These are phyloP conservation scores for Plodia interpunctella DNA, from an alignment of 1,140 invertebrate species.

Conservation along the genomic window DNA sequence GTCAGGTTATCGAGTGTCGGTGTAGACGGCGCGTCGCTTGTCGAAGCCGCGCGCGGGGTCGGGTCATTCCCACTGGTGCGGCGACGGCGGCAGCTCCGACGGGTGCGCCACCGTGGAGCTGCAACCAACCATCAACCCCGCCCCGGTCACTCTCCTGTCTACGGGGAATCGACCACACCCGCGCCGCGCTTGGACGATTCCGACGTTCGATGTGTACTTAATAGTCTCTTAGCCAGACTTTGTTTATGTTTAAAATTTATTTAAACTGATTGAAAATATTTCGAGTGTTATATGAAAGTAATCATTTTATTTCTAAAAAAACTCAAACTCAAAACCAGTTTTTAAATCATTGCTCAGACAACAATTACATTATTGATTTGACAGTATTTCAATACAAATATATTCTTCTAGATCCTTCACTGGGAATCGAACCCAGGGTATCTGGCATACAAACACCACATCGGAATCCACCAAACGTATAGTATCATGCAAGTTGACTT, in stretches of 20 bases:
- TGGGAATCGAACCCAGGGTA: not conserved
- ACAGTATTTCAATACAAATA: too few species aligned
- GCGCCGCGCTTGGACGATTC: slow-evolving; percentile 37
- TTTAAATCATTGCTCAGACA: too few species aligned
- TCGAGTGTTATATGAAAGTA: too few species aligned
- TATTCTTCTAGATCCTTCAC: not conserved
- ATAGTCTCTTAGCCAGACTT: not conserved
- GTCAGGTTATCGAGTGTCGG: slow-evolving; percentile 42
- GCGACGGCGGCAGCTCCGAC: slow-evolving; percentile 96
- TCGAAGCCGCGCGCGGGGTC: slow-evolving; percentile 43
- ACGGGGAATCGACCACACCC: slow-evolving; percentile 37
- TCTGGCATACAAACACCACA: not conserved
- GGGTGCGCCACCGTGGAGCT: slow-evolving; percentile 98
- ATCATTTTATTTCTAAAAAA: too few species aligned
- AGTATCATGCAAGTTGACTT: slow-evolving; percentile 22
- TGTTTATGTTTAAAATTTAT: too few species aligned
- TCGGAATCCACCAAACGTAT: slow-evolving; percentile 46
- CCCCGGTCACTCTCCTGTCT: slow-evolving; percentile 12
- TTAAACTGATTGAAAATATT: too few species aligned
- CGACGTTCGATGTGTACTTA: not conserved
- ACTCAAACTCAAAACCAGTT: too few species aligned
- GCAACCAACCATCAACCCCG: slow-evolving; percentile 78
- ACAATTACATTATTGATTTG: too few species aligned
- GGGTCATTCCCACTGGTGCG: slow-evolving; percentile 96
- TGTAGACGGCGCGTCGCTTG: slow-evolving; percentile 48